These are phyloP conservation scores for Drosophila pseudoananassae DNA, from an alignment of 1,140 invertebrate species.

Conservation along the genomic window DNA sequence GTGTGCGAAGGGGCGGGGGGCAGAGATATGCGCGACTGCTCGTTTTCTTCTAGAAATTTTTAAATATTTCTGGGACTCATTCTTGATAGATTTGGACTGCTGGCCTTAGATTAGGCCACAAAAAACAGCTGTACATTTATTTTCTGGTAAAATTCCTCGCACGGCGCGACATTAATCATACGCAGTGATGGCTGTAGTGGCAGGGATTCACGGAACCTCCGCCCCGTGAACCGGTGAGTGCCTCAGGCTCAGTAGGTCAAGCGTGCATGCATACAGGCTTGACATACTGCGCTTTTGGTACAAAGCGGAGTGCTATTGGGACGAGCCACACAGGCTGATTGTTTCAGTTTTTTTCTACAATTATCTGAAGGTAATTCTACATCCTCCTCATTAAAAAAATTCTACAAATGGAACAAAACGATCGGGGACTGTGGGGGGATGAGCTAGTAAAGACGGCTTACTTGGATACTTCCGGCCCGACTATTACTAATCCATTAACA, in stretches of 20 bases:
- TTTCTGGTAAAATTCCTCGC: constrained; percentile 52
- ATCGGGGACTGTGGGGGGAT: neutral
- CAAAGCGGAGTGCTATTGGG: constrained; percentile 6
- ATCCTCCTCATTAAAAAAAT: neutral
- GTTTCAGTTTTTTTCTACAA: constrained; percentile 3
- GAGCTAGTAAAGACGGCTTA: too few relatives aligned
- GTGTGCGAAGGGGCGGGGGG: neutral
- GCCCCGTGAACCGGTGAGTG: too few relatives aligned
- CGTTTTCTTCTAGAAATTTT: constrained; percentile 73
- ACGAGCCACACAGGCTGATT: constrained; percentile 23
- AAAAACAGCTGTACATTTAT: constrained; percentile 42
- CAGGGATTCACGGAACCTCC: neutral
- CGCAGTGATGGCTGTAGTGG: constrained; percentile 37
- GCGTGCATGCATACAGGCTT: constrained; percentile 54
- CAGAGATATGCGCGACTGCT: constrained; percentile 20
- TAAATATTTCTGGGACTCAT: constrained; percentile 46
- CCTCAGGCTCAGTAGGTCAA: constrained; percentile 46
- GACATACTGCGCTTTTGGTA: constrained; percentile 47
- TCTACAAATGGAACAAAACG: neutral
- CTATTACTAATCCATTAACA: too few relatives aligned
- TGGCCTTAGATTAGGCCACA: constrained; percentile 58
- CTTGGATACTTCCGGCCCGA: too few relatives aligned
- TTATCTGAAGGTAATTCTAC: neutral
- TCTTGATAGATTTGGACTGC: constrained; percentile 57
- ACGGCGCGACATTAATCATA: constrained; percentile 62